Evolutionary conservation across 2,888 invertebrate species (phyloP).

Genomic region (Hemithea aestivaria): DNA sequence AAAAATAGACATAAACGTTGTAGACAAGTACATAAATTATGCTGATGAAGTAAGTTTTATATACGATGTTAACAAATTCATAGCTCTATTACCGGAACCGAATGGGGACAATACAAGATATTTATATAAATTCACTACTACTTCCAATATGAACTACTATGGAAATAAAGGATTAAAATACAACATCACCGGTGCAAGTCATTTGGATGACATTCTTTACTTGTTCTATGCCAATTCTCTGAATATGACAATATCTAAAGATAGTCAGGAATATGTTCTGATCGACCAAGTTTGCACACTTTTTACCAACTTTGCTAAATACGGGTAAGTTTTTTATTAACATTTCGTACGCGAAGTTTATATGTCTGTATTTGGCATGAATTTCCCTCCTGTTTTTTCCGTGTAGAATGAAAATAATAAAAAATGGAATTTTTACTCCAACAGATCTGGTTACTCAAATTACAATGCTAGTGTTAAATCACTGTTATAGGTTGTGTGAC

Average conservation of each 20-base stretch:
- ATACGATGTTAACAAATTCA: slow-evolving; percentile 8
- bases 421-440: too few species aligned
- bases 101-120: slow-evolving; percentile 1
- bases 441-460: too few species aligned
- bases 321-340: slow-evolving; percentile 40
- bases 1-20: neutral
- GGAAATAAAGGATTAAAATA: slow-evolving; percentile 4
- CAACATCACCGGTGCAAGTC: slow-evolving; percentile 4
- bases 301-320: slow-evolving; percentile 58
- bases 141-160: slow-evolving; percentile 5
- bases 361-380: neutral
- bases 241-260: slow-evolving; percentile 28
- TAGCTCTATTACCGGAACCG: slow-evolving; percentile 1
- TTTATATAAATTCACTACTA: slow-evolving; percentile 5
- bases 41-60: slow-evolving; percentile 3
- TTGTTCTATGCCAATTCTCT: slow-evolving; percentile 34
- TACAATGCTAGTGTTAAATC: too few species aligned
- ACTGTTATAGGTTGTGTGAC: too few species aligned
- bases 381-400: too few species aligned
- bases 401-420: too few species aligned
- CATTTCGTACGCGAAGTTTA: too few species aligned
- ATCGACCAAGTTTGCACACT: slow-evolving; percentile 42
- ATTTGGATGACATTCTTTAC: slow-evolving; percentile 41
- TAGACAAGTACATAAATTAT: slow-evolving; percentile 8
- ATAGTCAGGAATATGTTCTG: slow-evolving; percentile 34